phyloP scores from a whole-genome alignment of 2,113 vertebrate genomes.

The Erythrolamprus reginae region DNA sequence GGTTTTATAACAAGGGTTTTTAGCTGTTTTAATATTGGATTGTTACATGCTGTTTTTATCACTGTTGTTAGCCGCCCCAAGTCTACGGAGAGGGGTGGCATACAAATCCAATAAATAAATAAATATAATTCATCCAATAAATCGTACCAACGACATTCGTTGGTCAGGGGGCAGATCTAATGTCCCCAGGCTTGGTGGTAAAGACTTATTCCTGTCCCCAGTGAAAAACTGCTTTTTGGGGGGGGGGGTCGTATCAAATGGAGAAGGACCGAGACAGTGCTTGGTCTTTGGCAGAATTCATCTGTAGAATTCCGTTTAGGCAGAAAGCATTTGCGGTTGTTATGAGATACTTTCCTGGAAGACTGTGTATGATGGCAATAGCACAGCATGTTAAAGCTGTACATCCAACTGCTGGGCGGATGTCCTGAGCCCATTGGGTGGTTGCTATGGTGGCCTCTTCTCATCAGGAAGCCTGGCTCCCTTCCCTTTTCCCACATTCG shows the following conservation, averaged over 20 bases:
- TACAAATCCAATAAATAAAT: too few species aligned
- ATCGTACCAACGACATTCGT: too few species aligned
- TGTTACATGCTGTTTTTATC: too few species aligned
- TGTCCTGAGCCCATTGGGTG: background rate
- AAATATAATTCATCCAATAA: too few species aligned
- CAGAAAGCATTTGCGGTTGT: background rate
- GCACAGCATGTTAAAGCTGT: background rate
- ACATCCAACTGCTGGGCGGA: background rate
- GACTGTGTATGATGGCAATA: background rate
- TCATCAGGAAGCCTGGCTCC: conserved; percentile 9
- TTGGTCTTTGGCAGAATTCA: background rate
- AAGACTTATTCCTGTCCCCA: background rate
- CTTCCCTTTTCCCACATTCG: conserved; percentile 30
- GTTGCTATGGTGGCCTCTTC: background rate
- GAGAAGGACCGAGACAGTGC: background rate
- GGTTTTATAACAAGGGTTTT: too few species aligned
- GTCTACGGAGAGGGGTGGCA: too few species aligned
- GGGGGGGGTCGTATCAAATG: background rate
- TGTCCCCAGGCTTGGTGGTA: too few species aligned
- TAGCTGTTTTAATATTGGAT: too few species aligned
- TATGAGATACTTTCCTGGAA: background rate
- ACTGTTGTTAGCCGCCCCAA: too few species aligned
- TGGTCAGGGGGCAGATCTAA: too few species aligned
- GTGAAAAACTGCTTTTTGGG: background rate
- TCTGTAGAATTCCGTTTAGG: background rate